Percentiles rank a stretch among this genome's conserved stretches.
Conservation (phyloP, 1,140 invertebrate species). For the Musca domestica region DNA sequence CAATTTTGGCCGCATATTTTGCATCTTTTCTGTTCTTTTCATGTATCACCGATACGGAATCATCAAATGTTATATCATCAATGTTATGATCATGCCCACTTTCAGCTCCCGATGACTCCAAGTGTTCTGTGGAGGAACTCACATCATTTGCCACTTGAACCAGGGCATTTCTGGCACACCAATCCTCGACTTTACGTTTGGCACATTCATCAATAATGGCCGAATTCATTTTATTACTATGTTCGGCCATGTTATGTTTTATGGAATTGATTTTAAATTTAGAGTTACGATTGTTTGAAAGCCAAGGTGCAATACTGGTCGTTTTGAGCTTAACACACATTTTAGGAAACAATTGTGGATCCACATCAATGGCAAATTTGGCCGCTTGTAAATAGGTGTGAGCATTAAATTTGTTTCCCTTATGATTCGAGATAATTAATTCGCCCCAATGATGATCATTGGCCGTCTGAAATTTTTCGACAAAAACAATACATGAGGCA, state of each 20-base stretch:
- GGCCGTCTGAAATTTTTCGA: background rate
- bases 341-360: background rate
- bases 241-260: background rate
- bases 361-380: conserved; percentile 8
- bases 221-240: conserved; percentile 2
- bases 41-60: conserved; percentile 21
- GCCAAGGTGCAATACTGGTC: conserved; percentile 19
- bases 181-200: conserved; percentile 27
- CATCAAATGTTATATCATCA: conserved; percentile 25
- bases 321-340: conserved; percentile 7
- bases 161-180: conserved; percentile 22
- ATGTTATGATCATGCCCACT: background rate
- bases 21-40: background rate
- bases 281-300: conserved; percentile 24
- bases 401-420: conserved; percentile 9
- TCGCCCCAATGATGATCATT: conserved; percentile 24
- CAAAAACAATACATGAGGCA: conserved; percentile 17
- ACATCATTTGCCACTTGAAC: background rate
- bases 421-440: conserved; percentile 17
- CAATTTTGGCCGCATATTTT: background rate
- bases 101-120: background rate
- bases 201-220: conserved; percentile 6
- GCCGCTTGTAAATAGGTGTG: conserved; percentile 12
- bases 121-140: background rate
- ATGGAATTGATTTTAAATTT: conserved; percentile 23